phyloP scores from a whole-genome alignment of 2,797 vertebrate species.

The Eutrigla gurnardus region DNA sequence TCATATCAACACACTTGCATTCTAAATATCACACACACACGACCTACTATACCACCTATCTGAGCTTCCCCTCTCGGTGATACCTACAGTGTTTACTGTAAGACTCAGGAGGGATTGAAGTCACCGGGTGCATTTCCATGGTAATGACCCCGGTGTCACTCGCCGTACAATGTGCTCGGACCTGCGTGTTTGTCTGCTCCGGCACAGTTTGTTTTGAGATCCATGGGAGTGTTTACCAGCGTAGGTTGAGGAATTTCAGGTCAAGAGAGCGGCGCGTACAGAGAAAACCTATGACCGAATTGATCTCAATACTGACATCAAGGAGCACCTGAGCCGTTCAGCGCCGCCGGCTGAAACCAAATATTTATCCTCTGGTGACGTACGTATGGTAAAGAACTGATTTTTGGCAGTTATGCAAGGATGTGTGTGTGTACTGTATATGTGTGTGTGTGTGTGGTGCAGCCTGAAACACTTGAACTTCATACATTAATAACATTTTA shows the following conservation, averaged over 20 bases:
- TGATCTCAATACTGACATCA: slow-evolving; percentile 75
- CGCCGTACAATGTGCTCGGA: slow-evolving; percentile 58
- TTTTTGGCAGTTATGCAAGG: slow-evolving; percentile 31
- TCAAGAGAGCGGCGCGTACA: slow-evolving; percentile 72
- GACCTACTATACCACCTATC: not conserved
- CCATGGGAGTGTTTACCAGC: slow-evolving; percentile 77
- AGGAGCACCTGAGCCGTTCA: slow-evolving; percentile 62
- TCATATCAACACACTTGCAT: not conserved
- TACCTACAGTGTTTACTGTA: slow-evolving; percentile 55
- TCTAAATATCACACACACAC: not conserved
- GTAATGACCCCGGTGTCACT: slow-evolving; percentile 67
- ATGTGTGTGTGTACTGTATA: slow-evolving; percentile 4
- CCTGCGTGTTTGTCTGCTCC: slow-evolving; percentile 64
- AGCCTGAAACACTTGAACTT: not conserved
- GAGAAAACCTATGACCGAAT: slow-evolving; percentile 63
- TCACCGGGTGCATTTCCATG: slow-evolving; percentile 68
- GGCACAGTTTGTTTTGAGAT: slow-evolving; percentile 71
- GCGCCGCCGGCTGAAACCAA: slow-evolving; percentile 61
- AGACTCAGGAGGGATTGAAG: slow-evolving; percentile 38
- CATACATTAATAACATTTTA: not conserved
- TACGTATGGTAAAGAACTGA: slow-evolving; percentile 58
- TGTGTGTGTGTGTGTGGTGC: not conserved
- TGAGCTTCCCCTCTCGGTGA: slow-evolving; percentile 6
- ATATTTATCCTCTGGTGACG: slow-evolving; percentile 82
- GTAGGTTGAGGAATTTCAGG: slow-evolving; percentile 72